Conservation (phyloP, 1,140 invertebrate species). For the Pachypsylla venusta region DNA sequence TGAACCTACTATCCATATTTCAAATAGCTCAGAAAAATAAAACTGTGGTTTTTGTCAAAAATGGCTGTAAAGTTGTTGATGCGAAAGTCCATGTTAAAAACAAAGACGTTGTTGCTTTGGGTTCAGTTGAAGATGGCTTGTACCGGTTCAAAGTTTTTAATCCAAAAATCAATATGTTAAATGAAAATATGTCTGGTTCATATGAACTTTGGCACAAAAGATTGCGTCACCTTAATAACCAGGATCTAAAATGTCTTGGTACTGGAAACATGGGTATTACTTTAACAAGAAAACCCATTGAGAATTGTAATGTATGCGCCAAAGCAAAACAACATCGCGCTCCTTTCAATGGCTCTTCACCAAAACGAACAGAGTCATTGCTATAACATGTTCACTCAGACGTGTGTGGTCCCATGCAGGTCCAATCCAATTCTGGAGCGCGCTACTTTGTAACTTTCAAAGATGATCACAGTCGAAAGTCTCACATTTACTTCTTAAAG, state of each 20-base stretch:
- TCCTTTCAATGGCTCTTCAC: constrained; percentile 21
- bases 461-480: constrained; percentile 23
- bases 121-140: too few species aligned
- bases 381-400: constrained; percentile 28
- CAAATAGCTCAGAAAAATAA: too few species aligned
- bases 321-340: constrained; percentile 16
- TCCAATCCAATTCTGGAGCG: constrained; percentile 24
- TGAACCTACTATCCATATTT: too few species aligned
- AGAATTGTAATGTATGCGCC: constrained; percentile 13
- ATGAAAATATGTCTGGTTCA: too few species aligned
- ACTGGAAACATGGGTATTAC: too few species aligned
- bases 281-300: constrained; percentile 14
- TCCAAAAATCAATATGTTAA: too few species aligned
- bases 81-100: too few species aligned
- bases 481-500: constrained; percentile 28
- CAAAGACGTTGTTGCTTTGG: too few species aligned
- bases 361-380: constrained; percentile 20
- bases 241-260: too few species aligned
- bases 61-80: too few species aligned
- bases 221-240: not conserved
- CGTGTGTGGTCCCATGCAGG: constrained; percentile 28
- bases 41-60: too few species aligned
- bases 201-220: not conserved
- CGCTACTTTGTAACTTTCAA: constrained; percentile 25
- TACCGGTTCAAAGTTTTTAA: too few species aligned